Conservation (phyloP, 1,140 invertebrate genomes). For the Brachionus calyciflorus region DNA sequence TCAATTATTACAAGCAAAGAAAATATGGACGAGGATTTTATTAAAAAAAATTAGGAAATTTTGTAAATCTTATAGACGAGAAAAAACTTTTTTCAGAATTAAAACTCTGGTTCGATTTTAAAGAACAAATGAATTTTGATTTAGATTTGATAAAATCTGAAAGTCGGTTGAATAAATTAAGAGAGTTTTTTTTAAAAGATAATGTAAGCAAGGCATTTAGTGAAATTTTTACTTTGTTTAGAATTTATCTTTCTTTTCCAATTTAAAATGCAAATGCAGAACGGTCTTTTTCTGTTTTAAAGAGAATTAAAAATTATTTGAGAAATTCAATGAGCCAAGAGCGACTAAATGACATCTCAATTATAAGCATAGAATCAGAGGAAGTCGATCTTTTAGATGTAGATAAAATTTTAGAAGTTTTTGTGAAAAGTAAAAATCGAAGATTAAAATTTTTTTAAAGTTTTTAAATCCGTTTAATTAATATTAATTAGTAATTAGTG, state of each 20-base stretch:
- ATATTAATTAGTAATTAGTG: too few species aligned
- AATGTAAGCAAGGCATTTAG: background rate
- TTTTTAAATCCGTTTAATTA: too few species aligned
- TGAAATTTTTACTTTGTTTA: background rate
- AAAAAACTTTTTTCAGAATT: too few species aligned
- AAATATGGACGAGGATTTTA: too few species aligned
- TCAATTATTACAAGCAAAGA: too few species aligned
- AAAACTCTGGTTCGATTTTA: too few species aligned
- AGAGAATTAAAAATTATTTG: background rate
- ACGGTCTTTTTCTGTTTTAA: background rate
- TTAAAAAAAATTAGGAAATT: too few species aligned
- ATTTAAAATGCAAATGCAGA: background rate
- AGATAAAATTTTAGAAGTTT: slow-evolving; percentile 16
- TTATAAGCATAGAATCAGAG: slow-evolving; percentile 30
- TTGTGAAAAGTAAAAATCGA: background rate
- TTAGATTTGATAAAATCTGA: too few species aligned
- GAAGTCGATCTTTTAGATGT: background rate
- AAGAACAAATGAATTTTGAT: too few species aligned
- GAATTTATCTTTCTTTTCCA: slow-evolving; percentile 22
- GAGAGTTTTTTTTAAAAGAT: too few species aligned
- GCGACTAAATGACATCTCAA: background rate
- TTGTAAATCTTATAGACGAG: too few species aligned
- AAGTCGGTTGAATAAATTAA: too few species aligned
- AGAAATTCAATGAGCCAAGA: slow-evolving; percentile 35
- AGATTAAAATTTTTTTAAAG: background rate